These are phyloP conservation scores for Crocodylus rhombifer DNA, from an alignment of 2,797 vertebrate genomes.

Conservation along the genomic window DNA sequence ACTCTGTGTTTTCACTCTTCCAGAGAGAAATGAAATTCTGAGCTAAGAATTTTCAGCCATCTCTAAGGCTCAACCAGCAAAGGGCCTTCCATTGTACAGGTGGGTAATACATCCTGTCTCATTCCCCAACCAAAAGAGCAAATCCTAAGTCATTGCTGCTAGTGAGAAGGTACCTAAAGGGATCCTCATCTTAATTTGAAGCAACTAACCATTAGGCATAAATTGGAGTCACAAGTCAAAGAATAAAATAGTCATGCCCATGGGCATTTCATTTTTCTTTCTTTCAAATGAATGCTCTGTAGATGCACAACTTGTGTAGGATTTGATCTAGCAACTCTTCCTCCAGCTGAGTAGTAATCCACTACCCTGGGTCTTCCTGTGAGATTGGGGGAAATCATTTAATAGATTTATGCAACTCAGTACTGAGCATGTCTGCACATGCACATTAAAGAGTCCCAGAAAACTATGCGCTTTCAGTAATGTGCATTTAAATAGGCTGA, in stretches of 20 bases:
- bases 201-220: not conserved
- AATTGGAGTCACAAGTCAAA: not conserved
- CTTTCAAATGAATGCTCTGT: not conserved
- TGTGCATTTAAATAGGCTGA: too few relatives aligned
- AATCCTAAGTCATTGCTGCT: not conserved
- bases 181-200: slow-evolving; percentile 23
- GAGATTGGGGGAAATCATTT: not conserved
- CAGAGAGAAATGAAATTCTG: not conserved
- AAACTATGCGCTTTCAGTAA: too few relatives aligned
- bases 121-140: not conserved
- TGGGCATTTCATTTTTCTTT: not conserved
- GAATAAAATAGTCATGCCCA: not conserved
- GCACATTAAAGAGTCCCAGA: too few relatives aligned
- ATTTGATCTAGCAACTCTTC: not conserved
- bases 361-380: not conserved
- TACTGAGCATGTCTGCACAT: too few relatives aligned
- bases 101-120: not conserved
- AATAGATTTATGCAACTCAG: not conserved
- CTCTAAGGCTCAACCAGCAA: not conserved
- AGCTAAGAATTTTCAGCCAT: not conserved
- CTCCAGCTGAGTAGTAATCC: not conserved
- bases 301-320: not conserved
- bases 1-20: not conserved
- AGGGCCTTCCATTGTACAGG: rapidly evolving
- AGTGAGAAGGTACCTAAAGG: not conserved